Evolutionary conservation across 1,140 invertebrate genomes (phyloP).

Genomic region (Drosophila willistoni): DNA sequence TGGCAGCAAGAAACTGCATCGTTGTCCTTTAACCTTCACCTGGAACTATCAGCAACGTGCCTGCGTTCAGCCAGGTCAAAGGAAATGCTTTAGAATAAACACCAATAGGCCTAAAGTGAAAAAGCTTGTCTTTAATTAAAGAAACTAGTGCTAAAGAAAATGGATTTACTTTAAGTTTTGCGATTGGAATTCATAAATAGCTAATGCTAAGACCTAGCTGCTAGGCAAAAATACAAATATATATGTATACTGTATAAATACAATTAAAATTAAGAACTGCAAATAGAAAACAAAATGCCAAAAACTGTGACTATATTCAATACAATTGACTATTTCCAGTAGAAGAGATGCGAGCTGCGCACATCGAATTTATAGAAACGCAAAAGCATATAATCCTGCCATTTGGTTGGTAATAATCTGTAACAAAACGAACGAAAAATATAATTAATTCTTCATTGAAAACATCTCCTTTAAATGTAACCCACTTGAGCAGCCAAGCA

Average conservation of each 20-base stretch:
- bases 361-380: constrained; percentile 76
- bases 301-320: constrained; percentile 4
- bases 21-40: constrained; percentile 47
- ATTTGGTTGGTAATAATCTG: constrained; percentile 77
- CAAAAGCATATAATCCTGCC: constrained; percentile 79
- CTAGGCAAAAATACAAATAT: constrained; percentile 34
- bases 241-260: not conserved
- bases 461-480: not conserved
- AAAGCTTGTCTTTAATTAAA: constrained; percentile 22
- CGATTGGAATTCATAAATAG: constrained; percentile 49
- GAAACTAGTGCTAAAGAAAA: constrained; percentile 14
- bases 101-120: not conserved
- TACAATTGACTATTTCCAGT: constrained; percentile 62
- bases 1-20: constrained; percentile 52
- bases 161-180: constrained; percentile 54
- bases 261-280: constrained; percentile 46
- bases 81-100: constrained; percentile 28
- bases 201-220: constrained; percentile 43
- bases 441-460: constrained; percentile 13
- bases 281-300: constrained; percentile 34
- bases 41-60: constrained; percentile 56
- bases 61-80: constrained; percentile 44
- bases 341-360: constrained; percentile 74
- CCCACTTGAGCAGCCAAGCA: constrained; percentile 76
- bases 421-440: constrained; percentile 1